Evolutionary conservation across 2,113 vertebrate species (phyloP), one percentile per base, ranked within the genome.

Genomic region (Aspiorhynchus laticeps): DNA sequence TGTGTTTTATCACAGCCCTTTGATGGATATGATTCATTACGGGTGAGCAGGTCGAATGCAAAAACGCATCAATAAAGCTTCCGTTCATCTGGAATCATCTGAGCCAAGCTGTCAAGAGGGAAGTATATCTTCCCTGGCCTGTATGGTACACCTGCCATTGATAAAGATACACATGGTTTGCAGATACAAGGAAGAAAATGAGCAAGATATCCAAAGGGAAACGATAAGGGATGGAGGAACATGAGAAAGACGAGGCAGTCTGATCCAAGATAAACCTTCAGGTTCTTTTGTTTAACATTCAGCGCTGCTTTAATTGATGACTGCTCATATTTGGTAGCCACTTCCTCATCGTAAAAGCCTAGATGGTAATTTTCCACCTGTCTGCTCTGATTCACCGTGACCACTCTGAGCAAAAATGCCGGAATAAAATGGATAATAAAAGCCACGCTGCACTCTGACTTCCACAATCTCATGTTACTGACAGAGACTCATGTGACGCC

Each of bases 331-430:
- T 86, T 56, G 43, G 31, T 80, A 12, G 59, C 63, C 38, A 76
- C 84, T 61, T 48, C 75, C 80, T 51, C 31, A 9, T 81, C 28
- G 26, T 76, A 33, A 83, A 56, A 81, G n/a, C 31, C 24, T 28
- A 17, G 80, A 78, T 56, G 46, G 74, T 78, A 80, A 87, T 87
- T 78, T 84, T 69, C 82, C 86, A 79, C 86, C 74, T 87, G 80
- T 63, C 86, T 78, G 74, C 43, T 71, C 69, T 84, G 74, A 83
- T 87, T 87, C 82, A 51, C 63, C 67, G 7, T 43, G 46, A 86
- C 31, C 71, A 65, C 14, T 65, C 33, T 38, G 38, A 65, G 59
- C 38, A 51, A 48, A 75, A 38, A 81, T 79, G 85, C 28, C 38
- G 19, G 79, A 75, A 82, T 87, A 59, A 82, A 82, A 87, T 8